Evolutionary conservation across 2,888 invertebrate genomes (phyloP), one percentile per base, ranked within the genome.

Genomic region (Altica lythri): DNA sequence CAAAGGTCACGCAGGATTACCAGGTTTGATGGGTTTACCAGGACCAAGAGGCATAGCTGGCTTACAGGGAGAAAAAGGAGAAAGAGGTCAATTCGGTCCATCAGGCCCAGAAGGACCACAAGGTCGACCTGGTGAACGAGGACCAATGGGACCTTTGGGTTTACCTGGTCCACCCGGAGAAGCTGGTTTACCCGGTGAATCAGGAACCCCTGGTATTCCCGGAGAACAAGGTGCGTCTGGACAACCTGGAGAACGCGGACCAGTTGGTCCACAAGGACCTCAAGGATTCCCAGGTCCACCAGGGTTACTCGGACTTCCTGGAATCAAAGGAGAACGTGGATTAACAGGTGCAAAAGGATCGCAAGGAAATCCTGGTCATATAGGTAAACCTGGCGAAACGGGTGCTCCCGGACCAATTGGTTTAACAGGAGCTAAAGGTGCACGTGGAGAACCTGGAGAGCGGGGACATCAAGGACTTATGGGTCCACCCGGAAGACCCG

Each of bases 91-190:
- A 5, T 63, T 77, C 10, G 92, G 92, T 10, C 81, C 84, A 0
- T 64, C 80, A 19, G 92, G 92, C 4, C 86, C 87, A 9, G 90
- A 90, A 75, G 92, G 92, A 50, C 85, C 88, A 16, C 76, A 85
- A 66, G 91, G 90, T 78, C 65, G 70, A 17, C 70, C 71, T 66
- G 77, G 92, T 57, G 89, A 90, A 68, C 84, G 90, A 70, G 91
- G 91, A 1, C 83, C 82, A 0, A 87, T 86, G 71, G 92, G 92
- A n/a, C 81, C 83, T 10, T 75, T 87, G 14, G 91, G 91, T 2
- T 85, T 86, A 0, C 79, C 81, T 0, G 92, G 92, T 1, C 86
- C 88, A 1, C 88, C 89, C 0, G 92, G 92, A 10, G 91, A 91
- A 74, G 85, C 88, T 37, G 91, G 88, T 0, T 90, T 90, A 73